phyloP scores from a whole-genome alignment of 2,888 invertebrate species.

The Metacarcinus magister region DNA sequence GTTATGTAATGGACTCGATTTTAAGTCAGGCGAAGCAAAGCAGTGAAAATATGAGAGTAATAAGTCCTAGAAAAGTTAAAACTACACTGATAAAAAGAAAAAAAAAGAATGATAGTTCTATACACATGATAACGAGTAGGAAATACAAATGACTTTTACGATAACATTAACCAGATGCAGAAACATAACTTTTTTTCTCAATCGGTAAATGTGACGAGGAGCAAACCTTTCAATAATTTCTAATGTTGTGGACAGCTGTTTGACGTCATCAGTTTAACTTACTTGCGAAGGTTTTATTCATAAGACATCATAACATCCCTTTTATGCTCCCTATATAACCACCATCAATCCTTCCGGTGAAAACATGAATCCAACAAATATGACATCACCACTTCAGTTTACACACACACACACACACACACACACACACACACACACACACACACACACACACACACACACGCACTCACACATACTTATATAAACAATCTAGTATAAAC shows the following conservation, averaged over 20 bases:
- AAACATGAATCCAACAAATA: not conserved
- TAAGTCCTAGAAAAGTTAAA: no score
- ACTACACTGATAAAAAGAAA: not conserved
- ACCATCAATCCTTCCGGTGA: no score
- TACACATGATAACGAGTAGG: no score
- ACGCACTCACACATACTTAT: not conserved
- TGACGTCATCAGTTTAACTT: not conserved
- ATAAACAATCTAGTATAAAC: not conserved
- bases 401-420: constrained; percentile 10
- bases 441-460: constrained; percentile 37
- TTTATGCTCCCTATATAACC: no score
- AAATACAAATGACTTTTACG: no score
- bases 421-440: not conserved
- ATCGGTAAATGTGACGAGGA: no score
- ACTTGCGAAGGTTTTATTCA: not conserved
- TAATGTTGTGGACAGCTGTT: not conserved
- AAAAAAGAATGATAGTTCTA: not conserved
- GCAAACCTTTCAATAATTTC: not conserved
- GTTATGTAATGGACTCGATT: not conserved
- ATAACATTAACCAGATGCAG: no score
- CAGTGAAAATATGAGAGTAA: no score
- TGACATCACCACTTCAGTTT: not conserved
- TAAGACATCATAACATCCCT: no score
- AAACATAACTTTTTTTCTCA: no score
- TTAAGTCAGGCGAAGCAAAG: not conserved